Percentiles rank a stretch among this genome's conserved stretches.
phyloP scores from a whole-genome alignment of 2,113 vertebrate genomes.

The Microtus richardsoni region DNA sequence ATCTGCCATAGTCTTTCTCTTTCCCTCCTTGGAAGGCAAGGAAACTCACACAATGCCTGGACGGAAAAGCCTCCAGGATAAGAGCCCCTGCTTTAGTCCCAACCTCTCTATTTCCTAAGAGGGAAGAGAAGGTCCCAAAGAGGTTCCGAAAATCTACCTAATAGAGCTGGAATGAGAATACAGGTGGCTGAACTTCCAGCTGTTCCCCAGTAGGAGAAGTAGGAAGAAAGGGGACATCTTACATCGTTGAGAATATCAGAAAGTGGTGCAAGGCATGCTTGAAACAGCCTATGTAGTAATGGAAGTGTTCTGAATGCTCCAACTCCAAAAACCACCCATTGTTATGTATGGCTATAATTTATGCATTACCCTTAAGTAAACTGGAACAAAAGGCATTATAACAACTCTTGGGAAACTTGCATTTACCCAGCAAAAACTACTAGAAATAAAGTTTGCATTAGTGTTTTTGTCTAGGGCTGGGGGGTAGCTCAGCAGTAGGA shows the following conservation, averaged over 20 bases:
- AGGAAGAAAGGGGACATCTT: not conserved
- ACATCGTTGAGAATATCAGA: not conserved
- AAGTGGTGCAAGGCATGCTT: not conserved
- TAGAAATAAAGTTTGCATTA: not conserved
- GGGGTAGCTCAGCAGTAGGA: not conserved
- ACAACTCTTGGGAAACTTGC: not conserved
- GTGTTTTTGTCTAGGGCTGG: not conserved
- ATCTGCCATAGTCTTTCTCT: not conserved
- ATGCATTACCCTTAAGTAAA: slow-evolving; percentile 22
- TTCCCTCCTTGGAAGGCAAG: not conserved
- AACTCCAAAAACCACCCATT: slow-evolving; percentile 5
- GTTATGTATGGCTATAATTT: slow-evolving; percentile 16
- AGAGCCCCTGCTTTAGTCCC: not conserved
- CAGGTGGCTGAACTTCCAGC: not conserved
- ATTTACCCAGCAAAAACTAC: not conserved
- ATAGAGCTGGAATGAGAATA: not conserved
- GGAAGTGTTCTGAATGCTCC: not conserved
- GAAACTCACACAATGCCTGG: not conserved
- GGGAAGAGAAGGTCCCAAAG: not conserved
- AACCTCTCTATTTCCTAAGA: not conserved
- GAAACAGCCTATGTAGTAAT: not conserved
- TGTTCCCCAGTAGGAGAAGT: not conserved
- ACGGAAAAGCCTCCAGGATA: not conserved
- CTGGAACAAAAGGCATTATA: not conserved
- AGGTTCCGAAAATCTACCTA: not conserved